These are phyloP conservation scores for Amazona vittata DNA, from an alignment of 2,113 vertebrate genomes.

Conservation along the genomic window DNA sequence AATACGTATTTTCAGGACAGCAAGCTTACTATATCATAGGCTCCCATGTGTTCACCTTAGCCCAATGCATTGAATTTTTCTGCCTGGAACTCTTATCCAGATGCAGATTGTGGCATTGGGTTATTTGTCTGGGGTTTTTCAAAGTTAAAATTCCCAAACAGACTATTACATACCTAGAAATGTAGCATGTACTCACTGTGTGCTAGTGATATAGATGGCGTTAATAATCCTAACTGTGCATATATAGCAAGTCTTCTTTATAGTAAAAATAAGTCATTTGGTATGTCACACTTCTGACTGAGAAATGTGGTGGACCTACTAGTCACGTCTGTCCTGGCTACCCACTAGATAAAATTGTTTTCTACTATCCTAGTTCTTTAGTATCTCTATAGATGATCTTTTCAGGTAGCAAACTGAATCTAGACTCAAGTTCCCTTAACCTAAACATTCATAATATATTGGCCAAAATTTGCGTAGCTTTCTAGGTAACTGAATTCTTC, in stretches of 20 bases:
- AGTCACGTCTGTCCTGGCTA: background rate
- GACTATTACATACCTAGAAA: background rate
- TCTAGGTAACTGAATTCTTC: conserved; percentile 26
- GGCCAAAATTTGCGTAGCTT: background rate
- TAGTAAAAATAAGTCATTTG: background rate
- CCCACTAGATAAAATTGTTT: background rate
- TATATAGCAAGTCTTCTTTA: background rate
- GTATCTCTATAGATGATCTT: background rate
- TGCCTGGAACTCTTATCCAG: background rate
- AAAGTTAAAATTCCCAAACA: background rate
- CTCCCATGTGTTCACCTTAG: background rate
- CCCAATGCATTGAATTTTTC: background rate
- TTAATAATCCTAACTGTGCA: background rate
- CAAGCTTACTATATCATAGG: background rate
- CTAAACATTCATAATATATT: background rate
- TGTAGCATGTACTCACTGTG: background rate
- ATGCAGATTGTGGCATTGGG: background rate
- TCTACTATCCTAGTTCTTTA: background rate
- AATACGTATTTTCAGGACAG: background rate
- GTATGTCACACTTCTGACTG: background rate
- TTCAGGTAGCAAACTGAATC: background rate
- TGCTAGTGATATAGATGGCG: background rate
- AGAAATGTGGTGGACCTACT: background rate
- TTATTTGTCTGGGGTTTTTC: background rate
- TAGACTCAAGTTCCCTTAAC: background rate